A percentile compares a stretch with the other conserved stretches of the same genome.
These are phyloP conservation scores for Callipepla squamata DNA, from an alignment of 2,113 vertebrate genomes.

Conservation along the genomic window DNA sequence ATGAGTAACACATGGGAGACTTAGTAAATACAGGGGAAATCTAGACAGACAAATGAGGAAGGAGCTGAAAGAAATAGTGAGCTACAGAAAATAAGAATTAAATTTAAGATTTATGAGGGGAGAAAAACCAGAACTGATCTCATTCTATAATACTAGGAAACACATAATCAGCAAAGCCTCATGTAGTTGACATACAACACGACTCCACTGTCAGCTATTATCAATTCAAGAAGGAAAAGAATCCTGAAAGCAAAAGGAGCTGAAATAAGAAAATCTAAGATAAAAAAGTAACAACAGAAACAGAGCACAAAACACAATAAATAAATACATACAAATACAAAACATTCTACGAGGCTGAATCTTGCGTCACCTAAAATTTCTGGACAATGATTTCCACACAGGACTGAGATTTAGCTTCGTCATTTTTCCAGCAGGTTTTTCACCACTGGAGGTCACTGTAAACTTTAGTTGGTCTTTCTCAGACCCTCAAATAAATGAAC, in stretches of 20 bases:
- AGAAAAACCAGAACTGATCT: not conserved
- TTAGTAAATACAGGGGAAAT: not conserved
- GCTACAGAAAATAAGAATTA: not conserved
- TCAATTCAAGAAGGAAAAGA: not conserved
- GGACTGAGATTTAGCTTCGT: not conserved
- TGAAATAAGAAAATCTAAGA: not conserved
- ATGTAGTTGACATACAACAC: not conserved
- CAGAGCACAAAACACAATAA: not conserved
- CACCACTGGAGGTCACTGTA: constrained; percentile 72
- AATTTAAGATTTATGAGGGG: not conserved
- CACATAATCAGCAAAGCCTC: not conserved
- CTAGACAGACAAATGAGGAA: not conserved
- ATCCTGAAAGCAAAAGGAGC: not conserved
- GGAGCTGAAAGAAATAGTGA: not conserved
- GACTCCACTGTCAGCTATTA: not conserved
- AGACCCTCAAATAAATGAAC: not conserved
- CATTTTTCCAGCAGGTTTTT: not conserved
- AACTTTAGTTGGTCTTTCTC: constrained; percentile 15
- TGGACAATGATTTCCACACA: not conserved
- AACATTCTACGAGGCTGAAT: not conserved
- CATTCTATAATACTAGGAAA: not conserved
- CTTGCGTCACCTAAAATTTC: not conserved
- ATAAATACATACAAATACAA: not conserved
- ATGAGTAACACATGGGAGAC: not conserved
- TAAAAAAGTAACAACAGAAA: not conserved